Conservation (phyloP, 1,140 invertebrate species). For the Diachasma alloeum region DNA sequence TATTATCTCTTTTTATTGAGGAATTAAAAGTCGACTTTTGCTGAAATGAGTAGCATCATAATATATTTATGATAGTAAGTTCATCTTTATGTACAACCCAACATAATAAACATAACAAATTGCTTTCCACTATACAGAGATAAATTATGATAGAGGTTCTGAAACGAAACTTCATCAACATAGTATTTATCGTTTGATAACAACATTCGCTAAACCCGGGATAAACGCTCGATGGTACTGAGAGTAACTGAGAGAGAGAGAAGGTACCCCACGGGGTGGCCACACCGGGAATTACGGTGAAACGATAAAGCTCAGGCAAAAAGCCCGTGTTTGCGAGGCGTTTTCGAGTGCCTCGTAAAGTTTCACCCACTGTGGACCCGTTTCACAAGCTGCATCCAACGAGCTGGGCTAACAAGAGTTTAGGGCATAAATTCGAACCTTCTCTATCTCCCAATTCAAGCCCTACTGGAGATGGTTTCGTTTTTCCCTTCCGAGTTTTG, state of each 20-base stretch:
- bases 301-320: conserved; percentile 31
- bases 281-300: conserved; percentile 22
- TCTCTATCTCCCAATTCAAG: background rate
- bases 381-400: conserved; percentile 6
- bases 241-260: background rate
- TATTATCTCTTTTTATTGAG: no score
- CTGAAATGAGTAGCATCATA: no score
- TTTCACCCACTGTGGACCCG: conserved; percentile 7
- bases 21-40: no score
- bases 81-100: no score
- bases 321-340: conserved; percentile 32
- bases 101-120: no score
- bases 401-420: conserved; percentile 26
- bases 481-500: background rate
- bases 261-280: background rate
- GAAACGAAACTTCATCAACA: background rate
- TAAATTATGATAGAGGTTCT: background rate
- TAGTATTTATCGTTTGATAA: background rate
- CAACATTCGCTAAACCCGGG: background rate
- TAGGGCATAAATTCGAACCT: conserved; percentile 24
- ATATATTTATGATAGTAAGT: no score
- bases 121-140: background rate
- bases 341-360: conserved; percentile 33
- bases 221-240: background rate
- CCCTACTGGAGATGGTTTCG: background rate